Evolutionary conservation across 2,888 invertebrate genomes (phyloP).

Genomic region (Zeuzera pyrina): DNA sequence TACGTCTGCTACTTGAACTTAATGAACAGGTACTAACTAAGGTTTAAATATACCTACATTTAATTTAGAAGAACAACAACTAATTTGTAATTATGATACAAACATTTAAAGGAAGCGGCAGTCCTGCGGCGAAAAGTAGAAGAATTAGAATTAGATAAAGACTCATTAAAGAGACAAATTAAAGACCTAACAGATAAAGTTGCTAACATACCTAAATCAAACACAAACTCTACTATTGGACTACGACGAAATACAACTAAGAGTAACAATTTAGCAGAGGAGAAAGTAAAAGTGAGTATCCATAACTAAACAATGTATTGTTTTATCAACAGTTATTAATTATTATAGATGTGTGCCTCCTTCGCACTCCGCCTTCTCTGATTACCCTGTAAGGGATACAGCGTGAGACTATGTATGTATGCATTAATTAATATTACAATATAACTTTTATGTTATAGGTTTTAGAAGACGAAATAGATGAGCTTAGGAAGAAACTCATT

Average conservation of each 20-base stretch:
- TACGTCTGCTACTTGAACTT: slow-evolving; percentile 88
- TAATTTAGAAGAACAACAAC: neutral
- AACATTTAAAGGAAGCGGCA: slow-evolving; percentile 80
- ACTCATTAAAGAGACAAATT: slow-evolving; percentile 80
- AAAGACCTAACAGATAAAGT: slow-evolving; percentile 84
- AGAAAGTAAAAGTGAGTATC: slow-evolving; percentile 74
- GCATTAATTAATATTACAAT: too few relatives aligned
- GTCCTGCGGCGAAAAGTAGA: slow-evolving; percentile 88
- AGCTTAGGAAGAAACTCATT: slow-evolving; percentile 81
- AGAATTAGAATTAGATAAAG: slow-evolving; percentile 86
- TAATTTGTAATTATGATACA: neutral
- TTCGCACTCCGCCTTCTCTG: too few relatives aligned
- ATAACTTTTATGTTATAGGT: slow-evolving; percentile 40
- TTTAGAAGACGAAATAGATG: slow-evolving; percentile 81
- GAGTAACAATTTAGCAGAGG: slow-evolving; percentile 72
- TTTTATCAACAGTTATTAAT: slow-evolving; percentile 6
- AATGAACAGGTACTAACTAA: slow-evolving; percentile 79
- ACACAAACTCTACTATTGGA: slow-evolving; percentile 36
- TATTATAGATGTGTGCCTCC: too few relatives aligned
- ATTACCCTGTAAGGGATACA: too few relatives aligned
- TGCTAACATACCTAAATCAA: slow-evolving; percentile 49
- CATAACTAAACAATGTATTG: too few relatives aligned
- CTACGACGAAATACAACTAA: slow-evolving; percentile 46
- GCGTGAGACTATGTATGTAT: too few relatives aligned
- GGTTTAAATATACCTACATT: slow-evolving; percentile 1